phyloP scores from a whole-genome alignment of 2,113 vertebrate species.

The Bombycilla garrulus region DNA sequence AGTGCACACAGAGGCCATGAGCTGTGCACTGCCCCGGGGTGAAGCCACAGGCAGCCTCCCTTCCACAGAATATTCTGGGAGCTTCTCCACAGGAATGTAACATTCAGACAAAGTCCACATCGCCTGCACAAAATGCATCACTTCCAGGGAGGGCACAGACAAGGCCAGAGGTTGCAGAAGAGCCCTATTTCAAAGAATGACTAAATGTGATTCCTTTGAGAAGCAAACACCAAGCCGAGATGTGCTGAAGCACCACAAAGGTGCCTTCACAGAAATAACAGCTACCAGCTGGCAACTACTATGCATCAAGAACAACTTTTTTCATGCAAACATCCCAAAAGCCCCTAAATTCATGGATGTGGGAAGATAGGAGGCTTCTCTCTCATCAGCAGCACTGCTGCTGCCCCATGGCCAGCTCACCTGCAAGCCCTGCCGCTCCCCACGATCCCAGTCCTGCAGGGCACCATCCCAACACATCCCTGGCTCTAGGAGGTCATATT shows the following conservation, averaged over 20 bases:
- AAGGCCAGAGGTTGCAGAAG: background rate
- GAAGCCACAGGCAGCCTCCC: background rate
- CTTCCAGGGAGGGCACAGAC: background rate
- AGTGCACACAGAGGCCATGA: background rate
- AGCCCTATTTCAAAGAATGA: background rate
- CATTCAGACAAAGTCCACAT: background rate
- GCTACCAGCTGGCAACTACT: background rate
- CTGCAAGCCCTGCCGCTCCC: background rate
- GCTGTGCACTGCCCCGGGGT: background rate
- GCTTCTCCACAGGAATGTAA: too few relatives aligned
- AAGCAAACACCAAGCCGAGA: background rate
- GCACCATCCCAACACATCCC: background rate
- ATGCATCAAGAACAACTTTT: background rate
- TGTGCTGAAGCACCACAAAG: accelerated
- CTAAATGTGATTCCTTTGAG: background rate
- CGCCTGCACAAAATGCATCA: background rate
- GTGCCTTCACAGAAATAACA: background rate
- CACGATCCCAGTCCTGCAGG: background rate
- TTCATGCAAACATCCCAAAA: background rate
- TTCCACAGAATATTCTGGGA: background rate
- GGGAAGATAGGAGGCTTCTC: background rate
- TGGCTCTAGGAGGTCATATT: background rate
- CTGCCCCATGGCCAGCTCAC: background rate
- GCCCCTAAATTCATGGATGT: background rate
- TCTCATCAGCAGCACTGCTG: background rate